Conservation (phyloP, 1,140 invertebrate genomes). For the Lutraria rhynchaena region DNA sequence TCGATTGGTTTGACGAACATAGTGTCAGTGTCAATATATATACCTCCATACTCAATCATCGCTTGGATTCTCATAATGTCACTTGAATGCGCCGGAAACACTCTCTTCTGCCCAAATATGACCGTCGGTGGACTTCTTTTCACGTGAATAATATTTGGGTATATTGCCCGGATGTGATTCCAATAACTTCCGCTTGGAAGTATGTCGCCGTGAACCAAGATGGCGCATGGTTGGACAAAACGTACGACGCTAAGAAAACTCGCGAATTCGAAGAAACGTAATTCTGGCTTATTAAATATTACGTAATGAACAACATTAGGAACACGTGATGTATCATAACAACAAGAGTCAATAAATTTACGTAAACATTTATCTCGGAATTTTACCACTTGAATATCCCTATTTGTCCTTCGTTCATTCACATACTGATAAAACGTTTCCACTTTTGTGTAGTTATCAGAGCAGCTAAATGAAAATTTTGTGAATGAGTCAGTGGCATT, state of each 20-base stretch:
- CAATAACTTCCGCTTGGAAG: constrained; percentile 13
- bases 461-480: too few relatives aligned
- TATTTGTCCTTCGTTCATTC: neutral
- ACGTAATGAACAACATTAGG: constrained; percentile 40
- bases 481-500: too few relatives aligned
- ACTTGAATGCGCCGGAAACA: neutral
- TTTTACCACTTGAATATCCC: neutral
- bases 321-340: constrained; percentile 1
- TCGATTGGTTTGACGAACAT: neutral
- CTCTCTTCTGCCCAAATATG: neutral
- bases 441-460: too few relatives aligned
- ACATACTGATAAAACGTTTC: too few relatives aligned
- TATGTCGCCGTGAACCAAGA: constrained; percentile 28
- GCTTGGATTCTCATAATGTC: constrained; percentile 25
- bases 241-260: constrained; percentile 42
- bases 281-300: neutral
- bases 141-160: constrained; percentile 41
- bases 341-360: neutral
- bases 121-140: neutral
- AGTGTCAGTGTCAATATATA: constrained; percentile 2
- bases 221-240: constrained; percentile 31
- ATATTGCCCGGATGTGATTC: constrained; percentile 6
- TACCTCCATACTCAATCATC: constrained; percentile 2
- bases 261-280: constrained; percentile 12
- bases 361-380: constrained; percentile 3